phyloP scores from a whole-genome alignment of 2,797 vertebrate species.

The Ciconia nigra region DNA sequence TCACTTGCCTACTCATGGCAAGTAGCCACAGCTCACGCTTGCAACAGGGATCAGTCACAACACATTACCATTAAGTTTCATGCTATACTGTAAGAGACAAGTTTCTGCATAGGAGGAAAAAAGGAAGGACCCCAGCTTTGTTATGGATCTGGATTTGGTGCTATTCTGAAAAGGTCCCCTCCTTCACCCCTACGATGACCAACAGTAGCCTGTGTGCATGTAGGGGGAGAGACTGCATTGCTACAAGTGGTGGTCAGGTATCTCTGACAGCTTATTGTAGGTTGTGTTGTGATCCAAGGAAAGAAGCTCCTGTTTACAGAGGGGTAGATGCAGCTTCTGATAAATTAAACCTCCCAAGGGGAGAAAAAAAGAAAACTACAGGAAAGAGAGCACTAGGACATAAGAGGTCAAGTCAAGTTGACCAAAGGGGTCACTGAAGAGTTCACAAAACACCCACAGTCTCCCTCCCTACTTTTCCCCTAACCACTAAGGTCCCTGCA shows the following conservation, averaged over 20 bases:
- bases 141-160: not conserved
- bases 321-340: not conserved
- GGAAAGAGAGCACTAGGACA: not conserved
- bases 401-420: not conserved
- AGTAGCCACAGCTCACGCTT: conserved; percentile 60
- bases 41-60: conserved; percentile 58
- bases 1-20: conserved; percentile 36
- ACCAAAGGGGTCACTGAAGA: not conserved
- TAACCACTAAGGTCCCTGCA: not conserved
- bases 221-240: not conserved
- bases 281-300: not conserved
- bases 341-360: not conserved
- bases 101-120: not conserved
- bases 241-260: not conserved
- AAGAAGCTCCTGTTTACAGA: conserved; percentile 4
- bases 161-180: not conserved
- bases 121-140: not conserved
- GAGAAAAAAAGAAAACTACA: not conserved
- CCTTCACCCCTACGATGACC: not conserved
- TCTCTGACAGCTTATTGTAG: not conserved
- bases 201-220: rapidly evolving
- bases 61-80: conserved; percentile 32
- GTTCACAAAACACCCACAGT: not conserved
- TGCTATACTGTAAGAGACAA: not conserved
- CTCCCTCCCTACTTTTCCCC: not conserved